Base-by-base conservation (phyloP, 1,140 invertebrate species). In the Eueides isabella region DNA sequence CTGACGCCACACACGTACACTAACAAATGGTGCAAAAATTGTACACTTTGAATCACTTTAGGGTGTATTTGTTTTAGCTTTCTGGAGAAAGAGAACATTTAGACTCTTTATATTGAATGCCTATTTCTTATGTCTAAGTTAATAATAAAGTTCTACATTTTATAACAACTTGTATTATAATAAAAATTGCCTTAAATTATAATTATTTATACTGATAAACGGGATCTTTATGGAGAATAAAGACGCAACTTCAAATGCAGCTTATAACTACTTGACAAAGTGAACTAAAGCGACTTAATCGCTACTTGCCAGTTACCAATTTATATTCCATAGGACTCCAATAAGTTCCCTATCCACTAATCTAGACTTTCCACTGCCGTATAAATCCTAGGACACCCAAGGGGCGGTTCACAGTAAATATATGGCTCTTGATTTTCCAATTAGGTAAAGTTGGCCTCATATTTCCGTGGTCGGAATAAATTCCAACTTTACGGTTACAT, bases 1-100 rank as follows among this genome's bases (percentile, higher is more conserved):
- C 81, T 84, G 82, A 83, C 83, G 85, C 83, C 81, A 80, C 75
- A 77, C 84, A 82, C 81, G 81, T 85, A 81, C 78, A 81, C 71
- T 44, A 78, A 74, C 83, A 90, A 90, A 90, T 90, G 85, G 80
- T 63, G 85, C 86, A 84, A 87, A 87, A 90, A 90, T 88, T 85
- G 86, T 87, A 84, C 80, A 85, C 84, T 86, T 79, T 80, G 80
- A 89, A 86, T 85, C 83, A 71, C 68, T 75, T 63, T 44, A 66
- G 71, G 61, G 61, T 55, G 29, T 62, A 71, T 66, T 75, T 61
- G 64, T 61, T 62, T 29, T 5, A 14, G 2, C 28, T n/a, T 62
- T 26, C 7, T 2, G 48, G 19, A 48, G 29, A 61, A 55, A 12
- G 70, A 41, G 61, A 41, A 64, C 41, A 55, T 48, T 72, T 35